Base-by-base conservation (phyloP, 2,113 vertebrate genomes). In the Boleophthalmus pectinirostris region DNA sequence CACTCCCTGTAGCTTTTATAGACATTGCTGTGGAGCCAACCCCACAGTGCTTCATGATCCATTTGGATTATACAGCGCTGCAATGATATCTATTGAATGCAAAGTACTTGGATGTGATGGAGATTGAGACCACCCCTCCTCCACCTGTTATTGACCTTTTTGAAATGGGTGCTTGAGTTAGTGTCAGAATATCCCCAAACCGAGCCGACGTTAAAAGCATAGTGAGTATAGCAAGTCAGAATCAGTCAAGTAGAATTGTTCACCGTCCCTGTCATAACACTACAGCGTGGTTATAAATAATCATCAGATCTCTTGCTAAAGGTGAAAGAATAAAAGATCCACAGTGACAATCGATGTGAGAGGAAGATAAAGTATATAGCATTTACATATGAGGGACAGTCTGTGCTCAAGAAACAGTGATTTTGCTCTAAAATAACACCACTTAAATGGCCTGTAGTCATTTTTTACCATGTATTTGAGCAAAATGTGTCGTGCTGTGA, bases 161-260 rank as follows among this genome's bases (percentile, higher is more conserved):
- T 58, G 7, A 75, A 78, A 73, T 69, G 58, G 46, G 18, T 65
- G 66, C 66, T 57, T 53, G 38, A 51, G 16, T 66, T 63, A 33
- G 15, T n/a, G 72, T 60, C 54, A 61, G 25, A 54, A 49, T 69
- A 69, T 46, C 29, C 24, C 76, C 68, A 77, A 54, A 69, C 69
- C 54, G 69, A 9, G 57, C 54, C 38, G 54, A n/a, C 16, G 60
- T 66, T n/a, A 80, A 58, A 75, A 58, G 25, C 33, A 49, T 14
- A 33, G 60, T 38, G 46, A 15, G n/a, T 68, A 23, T 16, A 73
- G 23, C 13, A 7, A 21, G n/a, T 67, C 21, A 13, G 57, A 75
- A 67, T 72, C 23, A 82, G 33, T 70, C 29, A 81, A 60, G 49
- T 47, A 45, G 65, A 82, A 58, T 68, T 43, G 57, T 65, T 72